Evolutionary conservation across 2,113 vertebrate genomes (phyloP).

Genomic region (Odontophorus gujanensis): DNA sequence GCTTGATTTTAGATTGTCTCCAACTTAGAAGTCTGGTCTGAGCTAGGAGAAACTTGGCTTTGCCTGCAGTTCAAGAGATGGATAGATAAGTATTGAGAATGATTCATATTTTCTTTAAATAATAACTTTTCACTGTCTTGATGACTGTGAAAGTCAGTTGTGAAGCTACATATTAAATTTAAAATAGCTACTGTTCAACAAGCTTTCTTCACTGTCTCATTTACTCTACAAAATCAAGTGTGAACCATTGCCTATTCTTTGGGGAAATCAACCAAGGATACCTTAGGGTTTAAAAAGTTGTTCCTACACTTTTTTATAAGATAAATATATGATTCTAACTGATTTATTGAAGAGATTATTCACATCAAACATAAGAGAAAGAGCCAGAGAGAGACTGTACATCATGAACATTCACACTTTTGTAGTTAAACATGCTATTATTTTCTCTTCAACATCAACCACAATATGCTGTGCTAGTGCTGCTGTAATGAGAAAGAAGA

Average conservation of each 20-base stretch:
- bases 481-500: constrained; percentile 59
- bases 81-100: background rate
- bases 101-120: background rate
- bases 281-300: background rate
- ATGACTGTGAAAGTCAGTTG: background rate
- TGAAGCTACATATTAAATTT: background rate
- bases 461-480: background rate
- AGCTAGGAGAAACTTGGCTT: background rate
- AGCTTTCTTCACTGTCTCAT: background rate
- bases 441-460: constrained; percentile 63
- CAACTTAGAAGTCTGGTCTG: background rate
- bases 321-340: background rate
- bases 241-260: background rate
- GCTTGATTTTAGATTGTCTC: background rate
- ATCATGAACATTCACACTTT: background rate
- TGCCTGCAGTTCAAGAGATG: background rate
- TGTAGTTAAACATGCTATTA: constrained; percentile 20
- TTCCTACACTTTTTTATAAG: background rate
- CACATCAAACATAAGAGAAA: constrained; percentile 37
- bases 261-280: background rate
- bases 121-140: background rate
- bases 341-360: constrained; percentile 19
- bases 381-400: background rate
- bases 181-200: background rate
- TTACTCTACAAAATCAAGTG: background rate